Evolutionary conservation across 2,888 invertebrate species (phyloP).

Genomic region (Cenopis cana): DNA sequence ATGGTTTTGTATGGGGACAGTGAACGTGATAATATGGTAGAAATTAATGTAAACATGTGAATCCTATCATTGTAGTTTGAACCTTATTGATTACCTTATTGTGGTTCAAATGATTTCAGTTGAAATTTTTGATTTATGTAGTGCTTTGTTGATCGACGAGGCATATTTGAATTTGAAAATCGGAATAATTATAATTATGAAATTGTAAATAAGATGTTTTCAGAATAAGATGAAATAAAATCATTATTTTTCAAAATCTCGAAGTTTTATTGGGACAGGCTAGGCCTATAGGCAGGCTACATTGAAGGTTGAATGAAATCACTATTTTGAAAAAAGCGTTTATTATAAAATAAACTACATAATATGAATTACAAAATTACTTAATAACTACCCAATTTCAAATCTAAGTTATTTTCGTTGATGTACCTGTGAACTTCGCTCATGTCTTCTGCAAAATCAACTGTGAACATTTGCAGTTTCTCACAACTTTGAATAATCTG

Average conservation of each 20-base stretch:
- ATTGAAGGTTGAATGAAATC: slow-evolving; percentile 34
- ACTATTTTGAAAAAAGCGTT: slow-evolving; percentile 53
- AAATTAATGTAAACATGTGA: background rate
- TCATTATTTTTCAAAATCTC: slow-evolving; percentile 18
- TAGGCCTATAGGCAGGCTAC: too few species aligned
- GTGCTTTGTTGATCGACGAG: background rate
- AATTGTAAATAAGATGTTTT: slow-evolving; percentile 32
- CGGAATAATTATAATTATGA: slow-evolving; percentile 5
- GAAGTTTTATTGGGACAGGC: too few species aligned
- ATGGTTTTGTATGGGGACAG: too few species aligned
- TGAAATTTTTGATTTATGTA: background rate
- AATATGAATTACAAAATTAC: slow-evolving; percentile 46
- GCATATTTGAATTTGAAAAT: background rate
- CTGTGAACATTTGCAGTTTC: slow-evolving; percentile 70
- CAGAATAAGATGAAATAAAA: slow-evolving; percentile 36
- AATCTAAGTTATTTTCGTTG: slow-evolving; percentile 74
- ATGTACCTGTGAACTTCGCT: slow-evolving; percentile 71
- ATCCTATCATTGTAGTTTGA: too few species aligned
- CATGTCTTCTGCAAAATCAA: slow-evolving; percentile 69
- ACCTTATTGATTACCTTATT: too few species aligned
- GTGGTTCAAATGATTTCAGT: background rate
- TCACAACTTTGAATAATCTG: slow-evolving; percentile 72
- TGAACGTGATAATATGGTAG: background rate
- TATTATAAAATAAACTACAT: slow-evolving; percentile 51
- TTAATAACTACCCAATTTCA: slow-evolving; percentile 77